Conservation (phyloP, 2,888 invertebrate species). For the Tenthredo mesomela region DNA sequence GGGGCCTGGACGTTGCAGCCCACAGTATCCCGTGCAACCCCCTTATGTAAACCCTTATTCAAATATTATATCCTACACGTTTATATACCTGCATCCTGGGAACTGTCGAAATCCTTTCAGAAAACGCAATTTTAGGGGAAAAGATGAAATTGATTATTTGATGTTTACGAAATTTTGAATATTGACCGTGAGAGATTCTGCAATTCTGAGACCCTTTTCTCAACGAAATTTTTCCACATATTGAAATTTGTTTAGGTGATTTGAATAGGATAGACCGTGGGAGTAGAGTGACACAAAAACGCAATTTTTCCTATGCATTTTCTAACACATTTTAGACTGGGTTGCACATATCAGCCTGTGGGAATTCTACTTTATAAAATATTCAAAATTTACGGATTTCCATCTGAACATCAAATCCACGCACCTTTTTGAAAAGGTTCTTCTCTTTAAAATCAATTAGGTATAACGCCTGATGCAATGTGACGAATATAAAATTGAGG, state of each 20-base stretch:
- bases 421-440: neutral
- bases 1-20: conserved; percentile 54
- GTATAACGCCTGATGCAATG: neutral
- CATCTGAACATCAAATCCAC: neutral
- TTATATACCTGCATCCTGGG: conserved; percentile 64
- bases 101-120: conserved; percentile 58
- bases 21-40: conserved; percentile 53
- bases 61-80: conserved; percentile 64
- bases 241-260: conserved; percentile 54
- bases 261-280: conserved; percentile 66
- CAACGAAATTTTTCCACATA: conserved; percentile 54
- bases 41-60: conserved; percentile 73
- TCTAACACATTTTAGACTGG: neutral
- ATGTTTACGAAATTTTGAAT: conserved; percentile 58
- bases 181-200: conserved; percentile 65
- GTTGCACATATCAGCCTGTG: conserved; percentile 37
- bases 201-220: conserved; percentile 28
- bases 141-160: conserved; percentile 62
- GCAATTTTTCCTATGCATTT: conserved; percentile 35
- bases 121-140: conserved; percentile 64
- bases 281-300: conserved; percentile 55
- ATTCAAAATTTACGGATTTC: neutral
- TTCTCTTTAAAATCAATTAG: conserved; percentile 26
- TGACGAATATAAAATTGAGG: conserved; percentile 24
- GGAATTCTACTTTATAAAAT: conserved; percentile 15